These are phyloP conservation scores for Diarsia rubi DNA, from an alignment of 2,888 invertebrate genomes.

Conservation along the genomic window DNA sequence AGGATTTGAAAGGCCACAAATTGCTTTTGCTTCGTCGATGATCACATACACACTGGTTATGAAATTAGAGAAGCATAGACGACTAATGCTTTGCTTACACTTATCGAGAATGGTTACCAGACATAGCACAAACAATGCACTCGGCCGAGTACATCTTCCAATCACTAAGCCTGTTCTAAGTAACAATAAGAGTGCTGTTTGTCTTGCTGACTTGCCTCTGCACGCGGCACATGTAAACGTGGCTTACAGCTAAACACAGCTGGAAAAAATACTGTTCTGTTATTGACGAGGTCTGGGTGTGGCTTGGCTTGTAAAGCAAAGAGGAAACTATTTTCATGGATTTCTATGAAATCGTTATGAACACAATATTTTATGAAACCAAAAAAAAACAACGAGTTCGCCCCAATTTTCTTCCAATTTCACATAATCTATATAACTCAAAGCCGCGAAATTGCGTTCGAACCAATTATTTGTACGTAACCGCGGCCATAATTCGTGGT, in stretches of 20 bases:
- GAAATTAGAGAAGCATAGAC: neutral
- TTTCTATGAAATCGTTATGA: neutral
- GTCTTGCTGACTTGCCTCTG: neutral
- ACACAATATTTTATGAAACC: neutral
- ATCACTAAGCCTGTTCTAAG: neutral
- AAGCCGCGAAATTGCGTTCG: conserved; percentile 38
- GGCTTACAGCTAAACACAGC: neutral
- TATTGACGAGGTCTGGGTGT: too few relatives aligned
- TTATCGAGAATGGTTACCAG: neutral
- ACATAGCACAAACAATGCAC: neutral
- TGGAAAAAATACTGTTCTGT: neutral
- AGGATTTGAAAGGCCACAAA: neutral
- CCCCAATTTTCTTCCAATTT: conserved; percentile 14
- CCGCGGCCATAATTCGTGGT: conserved; percentile 11
- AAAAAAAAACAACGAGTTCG: neutral
- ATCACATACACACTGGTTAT: neutral
- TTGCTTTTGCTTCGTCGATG: neutral
- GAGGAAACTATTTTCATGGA: neutral
- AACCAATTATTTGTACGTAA: conserved; percentile 25
- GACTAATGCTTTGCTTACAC: neutral
- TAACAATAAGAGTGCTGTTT: neutral
- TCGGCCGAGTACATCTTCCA: neutral
- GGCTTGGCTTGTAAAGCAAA: neutral
- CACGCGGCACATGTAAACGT: neutral
- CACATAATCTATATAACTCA: neutral